Conservation (phyloP, 2,113 vertebrate genomes). For the Pituophis catenifer region DNA sequence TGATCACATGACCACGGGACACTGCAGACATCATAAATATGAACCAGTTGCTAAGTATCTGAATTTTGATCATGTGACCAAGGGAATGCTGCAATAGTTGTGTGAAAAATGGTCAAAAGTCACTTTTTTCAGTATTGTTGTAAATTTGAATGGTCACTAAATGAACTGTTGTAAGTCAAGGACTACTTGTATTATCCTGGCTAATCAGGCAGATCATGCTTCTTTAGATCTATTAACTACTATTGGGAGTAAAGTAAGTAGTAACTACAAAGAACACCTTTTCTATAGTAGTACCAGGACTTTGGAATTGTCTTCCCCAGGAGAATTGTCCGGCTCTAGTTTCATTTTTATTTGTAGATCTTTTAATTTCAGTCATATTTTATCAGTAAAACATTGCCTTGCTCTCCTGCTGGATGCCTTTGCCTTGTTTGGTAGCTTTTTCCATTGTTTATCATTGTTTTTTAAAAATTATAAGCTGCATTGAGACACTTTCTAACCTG, state of each 20-base stretch:
- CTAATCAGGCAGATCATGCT: neutral
- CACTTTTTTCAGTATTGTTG: too few relatives aligned
- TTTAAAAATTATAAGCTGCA: neutral
- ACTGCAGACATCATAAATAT: too few relatives aligned
- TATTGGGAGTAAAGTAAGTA: neutral
- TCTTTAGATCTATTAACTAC: neutral
- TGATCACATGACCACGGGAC: too few relatives aligned
- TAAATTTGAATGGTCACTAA: too few relatives aligned
- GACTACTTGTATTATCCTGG: too few relatives aligned
- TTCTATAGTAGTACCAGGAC: too few relatives aligned
- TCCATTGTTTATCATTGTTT: neutral
- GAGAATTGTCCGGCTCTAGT: neutral
- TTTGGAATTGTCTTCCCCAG: neutral
- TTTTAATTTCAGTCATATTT: constrained; percentile 4
- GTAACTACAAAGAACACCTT: neutral
- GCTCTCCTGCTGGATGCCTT: neutral
- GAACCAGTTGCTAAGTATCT: too few relatives aligned
- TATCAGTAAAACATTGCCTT: neutral
- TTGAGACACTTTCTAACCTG: neutral
- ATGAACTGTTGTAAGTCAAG: too few relatives aligned
- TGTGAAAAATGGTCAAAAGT: too few relatives aligned
- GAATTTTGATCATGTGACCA: too few relatives aligned
- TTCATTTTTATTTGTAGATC: neutral
- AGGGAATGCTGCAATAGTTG: too few relatives aligned
- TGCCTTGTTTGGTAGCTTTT: neutral